Percentiles rank a stretch among this genome's conserved stretches.
These are phyloP conservation scores for Lineus longissimus DNA, from an alignment of 1,140 invertebrate species.

Conservation along the genomic window DNA sequence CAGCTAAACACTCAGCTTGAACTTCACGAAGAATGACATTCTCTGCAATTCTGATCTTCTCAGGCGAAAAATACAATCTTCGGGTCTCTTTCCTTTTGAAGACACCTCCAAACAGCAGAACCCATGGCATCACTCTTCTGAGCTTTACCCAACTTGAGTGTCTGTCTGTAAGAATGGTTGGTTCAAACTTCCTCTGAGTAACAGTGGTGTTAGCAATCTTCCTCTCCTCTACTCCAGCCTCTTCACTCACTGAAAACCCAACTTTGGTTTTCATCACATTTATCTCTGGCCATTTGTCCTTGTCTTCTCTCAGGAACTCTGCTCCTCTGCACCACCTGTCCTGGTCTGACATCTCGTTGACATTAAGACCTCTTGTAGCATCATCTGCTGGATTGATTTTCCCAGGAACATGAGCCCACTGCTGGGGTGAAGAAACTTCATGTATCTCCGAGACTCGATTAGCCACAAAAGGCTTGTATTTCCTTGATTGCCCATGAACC, in stretches of 20 bases:
- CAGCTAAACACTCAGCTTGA: too few species aligned
- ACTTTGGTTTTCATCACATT: background rate
- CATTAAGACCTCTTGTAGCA: too few species aligned
- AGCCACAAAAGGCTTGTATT: slow-evolving; percentile 46
- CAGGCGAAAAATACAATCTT: too few species aligned
- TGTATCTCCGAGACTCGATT: slow-evolving; percentile 45
- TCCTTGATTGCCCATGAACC: slow-evolving; percentile 32
- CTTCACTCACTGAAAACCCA: background rate
- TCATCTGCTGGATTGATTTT: too few species aligned
- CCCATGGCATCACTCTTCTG: slow-evolving; percentile 11
- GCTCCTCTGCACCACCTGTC: background rate
- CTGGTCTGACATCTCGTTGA: background rate
- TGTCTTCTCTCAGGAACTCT: background rate
- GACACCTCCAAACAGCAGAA: slow-evolving; percentile 10
- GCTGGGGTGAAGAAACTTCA: too few species aligned
- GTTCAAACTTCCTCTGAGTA: background rate
- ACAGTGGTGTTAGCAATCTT: background rate
- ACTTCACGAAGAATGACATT: too few species aligned
- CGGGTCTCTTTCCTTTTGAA: background rate
- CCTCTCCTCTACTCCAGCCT: background rate
- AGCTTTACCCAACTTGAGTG: slow-evolving; percentile 10
- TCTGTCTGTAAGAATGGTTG: too few species aligned
- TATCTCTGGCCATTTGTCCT: background rate
- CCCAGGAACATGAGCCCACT: too few species aligned
- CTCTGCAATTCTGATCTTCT: too few species aligned